A percentile compares a stretch with the other conserved stretches of the same genome.
Conservation (phyloP, 2,888 invertebrate species). For the Oithona nana region DNA sequence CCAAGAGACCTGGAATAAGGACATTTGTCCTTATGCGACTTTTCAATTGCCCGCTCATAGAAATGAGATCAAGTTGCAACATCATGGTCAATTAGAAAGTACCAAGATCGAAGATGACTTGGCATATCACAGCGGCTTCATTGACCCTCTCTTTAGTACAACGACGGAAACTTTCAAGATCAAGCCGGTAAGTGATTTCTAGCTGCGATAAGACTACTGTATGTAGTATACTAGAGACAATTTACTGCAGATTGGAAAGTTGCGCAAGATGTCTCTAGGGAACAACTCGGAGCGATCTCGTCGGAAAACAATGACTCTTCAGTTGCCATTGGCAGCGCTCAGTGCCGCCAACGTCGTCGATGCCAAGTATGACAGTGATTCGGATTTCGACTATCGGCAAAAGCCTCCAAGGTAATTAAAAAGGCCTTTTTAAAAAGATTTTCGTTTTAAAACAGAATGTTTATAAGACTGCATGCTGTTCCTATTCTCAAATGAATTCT, state of each 20-base stretch:
- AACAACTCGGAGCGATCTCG: not conserved
- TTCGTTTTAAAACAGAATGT: no score
- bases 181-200: no score
- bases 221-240: not conserved
- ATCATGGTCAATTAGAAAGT: not conserved
- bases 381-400: constrained; percentile 5
- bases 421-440: no score
- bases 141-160: not conserved
- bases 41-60: not conserved
- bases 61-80: not conserved
- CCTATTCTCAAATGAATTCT: no score
- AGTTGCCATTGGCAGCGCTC: not conserved
- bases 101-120: not conserved
- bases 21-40: not conserved
- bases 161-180: not conserved
- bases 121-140: not conserved
- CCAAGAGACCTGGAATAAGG: not conserved
- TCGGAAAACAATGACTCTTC: not conserved
- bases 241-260: not conserved
- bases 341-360: not conserved
- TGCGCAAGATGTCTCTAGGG: not conserved
- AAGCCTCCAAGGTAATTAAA: constrained; percentile 6
- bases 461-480: no score
- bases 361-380: constrained; percentile 1
- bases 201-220: no score